Evolutionary conservation across 2,888 invertebrate genomes (phyloP), one percentile per base, ranked within the genome.

Genomic region (Tinea pellionella): DNA sequence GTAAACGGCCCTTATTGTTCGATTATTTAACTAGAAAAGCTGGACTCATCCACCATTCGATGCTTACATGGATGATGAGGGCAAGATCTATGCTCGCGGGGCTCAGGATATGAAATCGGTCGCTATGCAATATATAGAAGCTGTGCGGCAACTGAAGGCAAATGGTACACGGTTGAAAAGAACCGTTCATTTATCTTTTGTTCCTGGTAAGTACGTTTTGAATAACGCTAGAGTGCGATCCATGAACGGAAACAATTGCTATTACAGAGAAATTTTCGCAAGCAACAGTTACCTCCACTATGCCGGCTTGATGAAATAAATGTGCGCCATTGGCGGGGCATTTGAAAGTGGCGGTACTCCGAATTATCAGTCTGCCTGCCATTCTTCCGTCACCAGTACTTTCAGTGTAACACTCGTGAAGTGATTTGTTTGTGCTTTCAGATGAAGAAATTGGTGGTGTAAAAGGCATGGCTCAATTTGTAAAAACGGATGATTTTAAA

Each of bases 41-140:
- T 98, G 98, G 98, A 93, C 89, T 0, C 89, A 95, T 74, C 93
- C 94, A 12, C 97, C 98, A 0, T 98, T 98, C 77, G 91, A 89
- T 59, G 98, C 96, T 0, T 90, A 92, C 59, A 91, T 96, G 69
- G 94, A 94, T 68, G 89, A 89, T 0, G 87, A 94, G 59, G 97
- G 96, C 0, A 90, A 95, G 62, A 95, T 97, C 65, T 96, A 90
- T 79, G 96, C 92, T 0, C 89, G 96, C 59, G 96, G 96, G 1
- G 85, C 93, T 0, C 95, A 95, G 77, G 96, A 97, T 70, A 96
- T 96, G 96, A 94, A 93, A 77, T 91, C 91, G 62, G 91, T 93
- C 13, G 93, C 90, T 0, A 89, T 93, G 19, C 92, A 93, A 78
- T 92, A 90, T 76, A 69, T 94, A 4, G 94, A 94, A 72, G 91